phyloP scores from a whole-genome alignment of 2,113 vertebrate species.

The Symphodus melops region DNA sequence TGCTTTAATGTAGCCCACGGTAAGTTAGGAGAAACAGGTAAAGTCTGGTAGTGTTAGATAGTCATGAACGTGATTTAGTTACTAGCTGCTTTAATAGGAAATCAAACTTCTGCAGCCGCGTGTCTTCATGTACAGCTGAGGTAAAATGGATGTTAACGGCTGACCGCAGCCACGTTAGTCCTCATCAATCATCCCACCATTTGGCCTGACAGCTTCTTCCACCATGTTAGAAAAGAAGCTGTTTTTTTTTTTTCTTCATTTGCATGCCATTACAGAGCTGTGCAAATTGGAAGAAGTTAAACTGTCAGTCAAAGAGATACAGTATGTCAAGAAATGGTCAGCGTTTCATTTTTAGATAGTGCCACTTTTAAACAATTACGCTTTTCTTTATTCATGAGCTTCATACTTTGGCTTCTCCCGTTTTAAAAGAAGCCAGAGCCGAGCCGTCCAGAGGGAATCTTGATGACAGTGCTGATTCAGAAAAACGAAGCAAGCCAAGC shows the following conservation, averaged over 20 bases:
- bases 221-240: slow-evolving; percentile 25
- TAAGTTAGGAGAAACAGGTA: background rate
- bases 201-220: slow-evolving; percentile 37
- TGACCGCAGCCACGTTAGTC: slow-evolving; percentile 31
- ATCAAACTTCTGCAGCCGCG: slow-evolving; percentile 13
- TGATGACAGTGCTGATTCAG: slow-evolving; percentile 51
- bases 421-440: slow-evolving; percentile 15
- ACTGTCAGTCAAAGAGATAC: slow-evolving; percentile 23
- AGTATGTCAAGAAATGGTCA: slow-evolving; percentile 4
- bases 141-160: slow-evolving; percentile 41
- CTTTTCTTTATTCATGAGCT: slow-evolving; percentile 33
- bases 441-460: slow-evolving; percentile 6
- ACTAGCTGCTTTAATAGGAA: slow-evolving; percentile 16
- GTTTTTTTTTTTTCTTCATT: slow-evolving; percentile 22
- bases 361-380: slow-evolving; percentile 6
- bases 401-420: slow-evolving; percentile 2
- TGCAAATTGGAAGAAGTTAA: slow-evolving; percentile 35
- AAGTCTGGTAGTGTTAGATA: slow-evolving; percentile 1
- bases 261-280: slow-evolving; percentile 43
- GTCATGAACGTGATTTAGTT: slow-evolving; percentile 19
- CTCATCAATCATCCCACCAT: slow-evolving; percentile 53
- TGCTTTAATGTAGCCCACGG: background rate
- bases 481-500: slow-evolving; percentile 25
- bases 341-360: background rate
- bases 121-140: slow-evolving; percentile 13